Conservation (phyloP, 2,888 invertebrate species). For the Odontomyia ornata region DNA sequence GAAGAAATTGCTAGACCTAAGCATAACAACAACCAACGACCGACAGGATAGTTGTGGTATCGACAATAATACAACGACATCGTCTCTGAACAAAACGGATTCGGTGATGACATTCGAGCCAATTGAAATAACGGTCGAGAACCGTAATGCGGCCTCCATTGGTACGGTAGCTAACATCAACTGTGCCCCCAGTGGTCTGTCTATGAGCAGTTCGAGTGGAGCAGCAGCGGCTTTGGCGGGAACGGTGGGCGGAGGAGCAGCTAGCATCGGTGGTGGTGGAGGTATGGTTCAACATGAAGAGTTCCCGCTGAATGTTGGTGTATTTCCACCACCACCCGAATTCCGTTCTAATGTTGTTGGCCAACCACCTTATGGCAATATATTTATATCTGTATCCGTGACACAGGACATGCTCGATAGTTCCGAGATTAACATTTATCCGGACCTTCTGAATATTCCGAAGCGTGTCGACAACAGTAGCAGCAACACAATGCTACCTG, state of each 20-base stretch:
- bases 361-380: slow-evolving; percentile 68
- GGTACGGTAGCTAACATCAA: slow-evolving; percentile 53
- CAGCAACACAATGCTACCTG: slow-evolving; percentile 54
- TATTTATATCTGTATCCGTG: slow-evolving; percentile 84
- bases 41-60: slow-evolving; percentile 71
- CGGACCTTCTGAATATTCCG: slow-evolving; percentile 80
- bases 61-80: slow-evolving; percentile 72
- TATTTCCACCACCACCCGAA: slow-evolving; percentile 69
- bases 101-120: slow-evolving; percentile 69
- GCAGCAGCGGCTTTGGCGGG: slow-evolving; percentile 1
- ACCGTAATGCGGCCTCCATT: slow-evolving; percentile 53
- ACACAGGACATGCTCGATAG: slow-evolving; percentile 74
- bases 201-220: slow-evolving; percentile 52
- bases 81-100: slow-evolving; percentile 64
- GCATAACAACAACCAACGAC: slow-evolving; percentile 75
- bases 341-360: slow-evolving; percentile 66
- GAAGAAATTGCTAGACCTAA: slow-evolving; percentile 84
- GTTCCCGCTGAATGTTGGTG: slow-evolving; percentile 64
- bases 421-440: slow-evolving; percentile 75
- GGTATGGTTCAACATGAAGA: slow-evolving; percentile 57
- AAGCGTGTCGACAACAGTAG: slow-evolving; percentile 64
- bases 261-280: slow-evolving; percentile 45
- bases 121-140: slow-evolving; percentile 71
- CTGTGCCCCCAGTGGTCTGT: slow-evolving; percentile 52
- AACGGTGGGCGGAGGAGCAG: slow-evolving; percentile 1